These are phyloP conservation scores for Nerophis lumbriciformis DNA, from an alignment of 2,113 vertebrate species.

Conservation along the genomic window DNA sequence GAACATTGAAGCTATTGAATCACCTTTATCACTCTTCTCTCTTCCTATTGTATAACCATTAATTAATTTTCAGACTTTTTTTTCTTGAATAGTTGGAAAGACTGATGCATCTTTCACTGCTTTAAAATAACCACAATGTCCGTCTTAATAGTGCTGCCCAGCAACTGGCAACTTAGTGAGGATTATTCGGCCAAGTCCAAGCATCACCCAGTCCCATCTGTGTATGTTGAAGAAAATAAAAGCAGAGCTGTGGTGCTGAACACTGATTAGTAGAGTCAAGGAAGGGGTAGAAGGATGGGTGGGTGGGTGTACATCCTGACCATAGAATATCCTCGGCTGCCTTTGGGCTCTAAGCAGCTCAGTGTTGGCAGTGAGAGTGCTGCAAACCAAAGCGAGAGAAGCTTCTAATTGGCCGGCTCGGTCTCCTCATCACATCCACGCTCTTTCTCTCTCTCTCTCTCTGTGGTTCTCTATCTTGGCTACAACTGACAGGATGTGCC, in stretches of 20 bases:
- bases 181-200: not conserved
- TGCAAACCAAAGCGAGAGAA: conserved; percentile 43
- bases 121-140: no score
- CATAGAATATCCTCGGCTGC: conserved; percentile 3
- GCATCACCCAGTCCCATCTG: not conserved
- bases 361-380: conserved; percentile 36
- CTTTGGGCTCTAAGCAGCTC: conserved; percentile 22
- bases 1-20: no score
- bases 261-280: not conserved
- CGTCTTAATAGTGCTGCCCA: not conserved
- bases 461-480: conserved; percentile 9
- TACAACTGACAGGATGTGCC: conserved; percentile 36
- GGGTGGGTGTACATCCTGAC: not conserved
- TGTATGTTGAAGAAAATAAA: conserved; percentile 4
- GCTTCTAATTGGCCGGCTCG: conserved; percentile 55
- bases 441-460: conserved; percentile 10
- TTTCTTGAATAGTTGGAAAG: no score
- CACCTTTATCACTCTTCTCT: no score
- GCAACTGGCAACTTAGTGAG: not conserved
- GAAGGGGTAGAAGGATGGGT: not conserved
- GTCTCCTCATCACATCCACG: conserved; percentile 45
- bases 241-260: not conserved
- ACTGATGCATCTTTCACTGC: no score
- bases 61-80: no score
- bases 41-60: no score